phyloP scores from a whole-genome alignment of 1,140 invertebrate species.

The Saxidomus purpurata region DNA sequence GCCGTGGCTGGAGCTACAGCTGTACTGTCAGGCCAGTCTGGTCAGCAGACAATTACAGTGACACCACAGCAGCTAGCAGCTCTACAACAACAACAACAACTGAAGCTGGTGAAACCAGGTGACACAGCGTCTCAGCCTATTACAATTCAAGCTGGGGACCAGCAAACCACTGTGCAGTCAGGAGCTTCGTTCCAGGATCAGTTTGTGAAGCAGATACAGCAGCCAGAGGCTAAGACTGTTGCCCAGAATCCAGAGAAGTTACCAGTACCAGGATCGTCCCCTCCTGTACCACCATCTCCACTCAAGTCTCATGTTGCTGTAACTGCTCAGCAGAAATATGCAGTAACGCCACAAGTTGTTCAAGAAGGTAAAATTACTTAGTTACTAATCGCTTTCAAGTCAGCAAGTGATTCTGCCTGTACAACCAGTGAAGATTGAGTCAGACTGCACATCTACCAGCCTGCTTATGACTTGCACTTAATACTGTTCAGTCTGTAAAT shows the following conservation, averaged over 20 bases:
- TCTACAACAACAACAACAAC: slow-evolving; percentile 57
- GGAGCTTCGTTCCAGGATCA: slow-evolving; percentile 55
- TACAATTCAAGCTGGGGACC: neutral
- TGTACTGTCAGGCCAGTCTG: slow-evolving; percentile 1
- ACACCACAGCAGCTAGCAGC: slow-evolving; percentile 55
- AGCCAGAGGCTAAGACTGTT: slow-evolving; percentile 83
- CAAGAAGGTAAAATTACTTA: slow-evolving; percentile 82
- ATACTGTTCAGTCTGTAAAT: too few relatives aligned
- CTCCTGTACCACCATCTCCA: slow-evolving; percentile 40
- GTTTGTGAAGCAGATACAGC: slow-evolving; percentile 46
- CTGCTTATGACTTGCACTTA: too few relatives aligned
- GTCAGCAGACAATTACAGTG: slow-evolving; percentile 51
- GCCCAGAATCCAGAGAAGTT: slow-evolving; percentile 88
- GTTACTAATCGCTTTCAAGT: too few relatives aligned
- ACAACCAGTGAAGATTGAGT: too few relatives aligned
- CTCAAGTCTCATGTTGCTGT: slow-evolving; percentile 64
- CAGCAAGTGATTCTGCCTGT: too few relatives aligned
- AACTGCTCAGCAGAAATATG: slow-evolving; percentile 79
- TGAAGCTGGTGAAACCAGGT: slow-evolving; percentile 36
- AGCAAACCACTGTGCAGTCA: slow-evolving; percentile 21
- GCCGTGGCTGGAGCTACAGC: slow-evolving; percentile 17
- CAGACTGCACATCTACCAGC: too few relatives aligned
- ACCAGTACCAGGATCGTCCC: slow-evolving; percentile 57
- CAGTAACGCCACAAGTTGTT: slow-evolving; percentile 85
- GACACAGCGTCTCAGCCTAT: slow-evolving; percentile 30